Evolutionary conservation across 2,888 invertebrate genomes (phyloP).

Genomic region (Caradrina clavipalpis): DNA sequence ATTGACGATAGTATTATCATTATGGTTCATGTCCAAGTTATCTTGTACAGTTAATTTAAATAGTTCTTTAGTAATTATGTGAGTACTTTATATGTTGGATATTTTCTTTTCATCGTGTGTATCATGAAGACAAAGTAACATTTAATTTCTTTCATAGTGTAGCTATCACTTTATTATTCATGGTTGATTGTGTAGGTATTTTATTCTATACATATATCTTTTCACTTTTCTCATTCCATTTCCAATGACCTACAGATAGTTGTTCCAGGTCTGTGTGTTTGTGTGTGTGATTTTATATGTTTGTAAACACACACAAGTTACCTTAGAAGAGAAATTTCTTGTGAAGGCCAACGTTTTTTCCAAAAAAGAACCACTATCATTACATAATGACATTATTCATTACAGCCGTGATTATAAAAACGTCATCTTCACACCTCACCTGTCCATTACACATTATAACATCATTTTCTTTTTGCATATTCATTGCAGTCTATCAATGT

Average conservation of each 20-base stretch:
- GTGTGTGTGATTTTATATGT: no score
- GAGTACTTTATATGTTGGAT: neutral
- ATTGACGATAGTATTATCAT: constrained; percentile 15
- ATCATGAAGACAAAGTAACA: constrained; percentile 12
- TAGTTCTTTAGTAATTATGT: neutral
- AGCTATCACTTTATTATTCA: neutral
- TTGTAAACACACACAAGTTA: no score
- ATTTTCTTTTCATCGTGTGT: constrained; percentile 10
- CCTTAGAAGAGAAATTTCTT: no score
- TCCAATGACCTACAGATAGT: no score
- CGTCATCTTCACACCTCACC: constrained; percentile 44
- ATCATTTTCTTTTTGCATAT: constrained; percentile 64
- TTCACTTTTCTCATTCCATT: constrained; percentile 8
- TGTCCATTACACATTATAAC: constrained; percentile 58
- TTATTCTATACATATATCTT: neutral
- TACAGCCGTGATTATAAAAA: constrained; percentile 24
- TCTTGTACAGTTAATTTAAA: constrained; percentile 20
- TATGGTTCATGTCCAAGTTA: constrained; percentile 11
- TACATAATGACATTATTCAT: no score
- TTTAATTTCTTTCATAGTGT: constrained; percentile 2
- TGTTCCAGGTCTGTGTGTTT: no score
- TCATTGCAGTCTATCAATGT: constrained; percentile 66
- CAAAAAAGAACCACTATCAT: neutral
- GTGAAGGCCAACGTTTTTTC: no score
- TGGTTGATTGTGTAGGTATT: neutral